A percentile compares a stretch with the other conserved stretches of the same genome.
These are phyloP conservation scores for Protobothrops flavoviridis DNA, from an alignment of 2,113 vertebrate genomes.

Conservation along the genomic window DNA sequence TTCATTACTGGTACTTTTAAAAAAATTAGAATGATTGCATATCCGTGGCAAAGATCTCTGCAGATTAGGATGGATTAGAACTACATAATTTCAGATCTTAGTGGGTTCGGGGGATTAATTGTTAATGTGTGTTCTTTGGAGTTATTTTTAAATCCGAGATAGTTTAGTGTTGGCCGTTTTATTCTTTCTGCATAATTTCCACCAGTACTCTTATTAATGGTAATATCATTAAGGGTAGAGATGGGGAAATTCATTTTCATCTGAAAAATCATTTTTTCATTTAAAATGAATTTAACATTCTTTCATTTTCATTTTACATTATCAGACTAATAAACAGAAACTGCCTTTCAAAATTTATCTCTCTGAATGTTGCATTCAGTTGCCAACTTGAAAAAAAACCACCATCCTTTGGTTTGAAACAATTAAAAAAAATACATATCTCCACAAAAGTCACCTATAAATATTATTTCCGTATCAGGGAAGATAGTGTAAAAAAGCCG, in stretches of 20 bases:
- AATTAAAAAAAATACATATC: no score
- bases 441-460: no score
- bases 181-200: neutral
- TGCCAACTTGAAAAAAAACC: no score
- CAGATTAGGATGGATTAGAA: neutral
- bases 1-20: constrained; percentile 48
- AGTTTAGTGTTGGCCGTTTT: constrained; percentile 10
- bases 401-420: no score
- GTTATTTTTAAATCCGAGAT: neutral
- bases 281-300: no score
- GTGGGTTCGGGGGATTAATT: constrained; percentile 16
- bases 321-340: no score
- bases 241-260: neutral
- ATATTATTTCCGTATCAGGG: no score
- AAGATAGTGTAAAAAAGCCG: no score
- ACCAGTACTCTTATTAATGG: neutral
- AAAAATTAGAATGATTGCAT: neutral
- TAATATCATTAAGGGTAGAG: neutral
- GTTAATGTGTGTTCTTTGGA: neutral
- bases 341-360: no score
- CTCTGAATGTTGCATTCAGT: no score
- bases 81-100: constrained; percentile 36
- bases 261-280: neutral
- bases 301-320: no score
- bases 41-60: neutral